These are phyloP conservation scores for Sphenodon punctatus DNA, from an alignment of 2,797 vertebrate genomes.

Conservation along the genomic window DNA sequence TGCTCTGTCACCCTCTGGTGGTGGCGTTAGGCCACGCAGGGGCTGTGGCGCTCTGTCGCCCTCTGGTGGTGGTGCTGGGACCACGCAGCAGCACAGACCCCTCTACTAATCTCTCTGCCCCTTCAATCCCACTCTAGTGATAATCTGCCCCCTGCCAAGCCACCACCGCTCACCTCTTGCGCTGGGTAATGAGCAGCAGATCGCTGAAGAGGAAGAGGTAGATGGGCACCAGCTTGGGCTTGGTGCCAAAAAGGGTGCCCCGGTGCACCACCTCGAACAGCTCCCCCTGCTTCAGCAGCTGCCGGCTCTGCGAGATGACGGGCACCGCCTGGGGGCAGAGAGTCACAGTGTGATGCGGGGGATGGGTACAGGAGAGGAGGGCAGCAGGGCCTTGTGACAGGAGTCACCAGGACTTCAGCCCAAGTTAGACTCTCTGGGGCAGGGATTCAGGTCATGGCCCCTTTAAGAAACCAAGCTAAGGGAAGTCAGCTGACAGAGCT, in stretches of 20 bases:
- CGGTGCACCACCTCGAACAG: conserved; percentile 85
- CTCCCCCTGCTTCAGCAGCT: conserved; percentile 87
- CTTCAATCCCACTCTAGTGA: neutral
- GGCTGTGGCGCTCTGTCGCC: too few species aligned
- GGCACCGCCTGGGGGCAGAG: conserved; percentile 80
- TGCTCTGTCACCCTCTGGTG: too few species aligned
- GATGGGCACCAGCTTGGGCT: conserved; percentile 78
- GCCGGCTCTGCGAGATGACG: conserved; percentile 85
- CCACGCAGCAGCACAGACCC: too few species aligned
- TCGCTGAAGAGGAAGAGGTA: conserved; percentile 91
- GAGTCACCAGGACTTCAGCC: neutral
- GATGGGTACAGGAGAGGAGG: too few species aligned
- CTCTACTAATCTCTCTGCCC: too few species aligned
- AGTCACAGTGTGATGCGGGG: neutral
- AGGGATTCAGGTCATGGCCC: too few species aligned
- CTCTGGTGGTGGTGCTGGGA: too few species aligned
- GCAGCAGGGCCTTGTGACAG: neutral
- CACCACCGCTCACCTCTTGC: conserved; percentile 80
- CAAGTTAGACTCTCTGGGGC: too few species aligned
- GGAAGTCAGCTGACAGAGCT: too few species aligned
- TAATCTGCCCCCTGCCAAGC: neutral
- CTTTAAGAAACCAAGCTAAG: neutral
- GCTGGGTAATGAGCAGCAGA: conserved; percentile 83
- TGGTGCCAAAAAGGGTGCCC: conserved; percentile 81
- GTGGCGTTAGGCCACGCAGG: too few species aligned